Percentiles rank a stretch among this genome's conserved stretches.
Conservation (phyloP, 2,888 invertebrate species). For the Bombyx huttoni region DNA sequence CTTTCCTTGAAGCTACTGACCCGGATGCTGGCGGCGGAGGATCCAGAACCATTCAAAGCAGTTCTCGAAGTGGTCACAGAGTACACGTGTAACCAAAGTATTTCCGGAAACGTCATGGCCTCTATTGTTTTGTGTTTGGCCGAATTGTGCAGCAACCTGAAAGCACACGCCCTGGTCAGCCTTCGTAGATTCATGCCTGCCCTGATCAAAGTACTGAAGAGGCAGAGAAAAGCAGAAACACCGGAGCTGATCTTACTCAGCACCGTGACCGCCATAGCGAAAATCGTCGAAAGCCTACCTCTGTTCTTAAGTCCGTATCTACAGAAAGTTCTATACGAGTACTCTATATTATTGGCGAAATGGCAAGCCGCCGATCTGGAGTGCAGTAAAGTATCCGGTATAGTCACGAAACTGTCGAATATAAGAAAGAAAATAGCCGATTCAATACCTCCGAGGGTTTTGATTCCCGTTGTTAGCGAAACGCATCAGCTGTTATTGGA, state of each 20-base stretch:
- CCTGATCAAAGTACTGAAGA: constrained; percentile 75
- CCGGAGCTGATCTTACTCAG: constrained; percentile 78
- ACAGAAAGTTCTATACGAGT: constrained; percentile 76
- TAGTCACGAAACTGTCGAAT: constrained; percentile 71
- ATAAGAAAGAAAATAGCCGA: constrained; percentile 79
- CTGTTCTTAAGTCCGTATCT: constrained; percentile 90
- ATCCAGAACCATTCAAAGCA: constrained; percentile 79
- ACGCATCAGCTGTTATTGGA: constrained; percentile 75
- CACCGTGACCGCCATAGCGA: constrained; percentile 83
- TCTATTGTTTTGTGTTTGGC: constrained; percentile 83
- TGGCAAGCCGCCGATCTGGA: constrained; percentile 62
- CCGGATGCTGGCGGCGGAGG: constrained; percentile 76
- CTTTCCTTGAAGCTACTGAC: constrained; percentile 88
- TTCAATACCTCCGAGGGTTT: constrained; percentile 79
- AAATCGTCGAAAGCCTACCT: constrained; percentile 85
- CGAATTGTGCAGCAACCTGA: constrained; percentile 82
- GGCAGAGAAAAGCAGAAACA: constrained; percentile 71
- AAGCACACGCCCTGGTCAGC: constrained; percentile 80
- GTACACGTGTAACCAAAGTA: constrained; percentile 64
- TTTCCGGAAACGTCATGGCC: constrained; percentile 77
- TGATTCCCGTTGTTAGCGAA: constrained; percentile 81
- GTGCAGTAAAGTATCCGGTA: constrained; percentile 60
- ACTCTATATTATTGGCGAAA: constrained; percentile 72
- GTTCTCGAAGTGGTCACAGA: constrained; percentile 78
- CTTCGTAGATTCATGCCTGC: constrained; percentile 87